A percentile compares a stretch with the other conserved stretches of the same genome.
Evolutionary conservation across 2,797 vertebrate genomes (phyloP).

Genomic region (Malurus splendens): DNA sequence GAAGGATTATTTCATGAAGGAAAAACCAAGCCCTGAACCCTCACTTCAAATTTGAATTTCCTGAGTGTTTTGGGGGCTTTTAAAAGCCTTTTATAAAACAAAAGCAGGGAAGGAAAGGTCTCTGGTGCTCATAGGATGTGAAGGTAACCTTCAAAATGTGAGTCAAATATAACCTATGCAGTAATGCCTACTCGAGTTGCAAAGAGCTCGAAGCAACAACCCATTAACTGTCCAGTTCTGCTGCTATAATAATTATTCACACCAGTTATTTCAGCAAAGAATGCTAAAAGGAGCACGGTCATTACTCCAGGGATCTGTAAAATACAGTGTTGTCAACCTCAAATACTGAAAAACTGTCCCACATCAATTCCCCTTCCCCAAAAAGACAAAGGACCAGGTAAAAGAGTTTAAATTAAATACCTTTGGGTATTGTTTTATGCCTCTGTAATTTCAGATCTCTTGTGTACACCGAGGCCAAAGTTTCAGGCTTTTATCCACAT

Average conservation of each 20-base stretch:
- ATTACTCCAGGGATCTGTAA: neutral
- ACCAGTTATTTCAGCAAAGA: neutral
- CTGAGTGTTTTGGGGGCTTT: neutral
- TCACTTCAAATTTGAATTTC: neutral
- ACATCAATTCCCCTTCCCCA: neutral
- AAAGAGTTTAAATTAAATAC: neutral
- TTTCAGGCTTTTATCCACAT: neutral
- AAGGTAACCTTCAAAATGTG: conserved; percentile 1
- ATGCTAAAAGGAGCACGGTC: neutral
- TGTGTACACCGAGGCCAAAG: neutral
- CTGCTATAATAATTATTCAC: neutral
- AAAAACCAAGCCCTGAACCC: neutral
- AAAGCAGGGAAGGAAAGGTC: neutral
- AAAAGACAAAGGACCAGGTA: neutral
- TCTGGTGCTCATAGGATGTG: neutral
- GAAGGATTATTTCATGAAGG: neutral
- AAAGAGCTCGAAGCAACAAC: neutral
- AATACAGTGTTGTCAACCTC: neutral
- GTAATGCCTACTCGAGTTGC: neutral
- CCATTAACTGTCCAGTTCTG: neutral
- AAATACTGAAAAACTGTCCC: neutral
- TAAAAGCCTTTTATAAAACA: neutral
- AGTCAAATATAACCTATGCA: neutral
- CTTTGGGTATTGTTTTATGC: neutral
- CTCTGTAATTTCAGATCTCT: neutral